These are phyloP conservation scores for Callipepla californica DNA, from an alignment of 2,113 vertebrate genomes.

Conservation along the genomic window DNA sequence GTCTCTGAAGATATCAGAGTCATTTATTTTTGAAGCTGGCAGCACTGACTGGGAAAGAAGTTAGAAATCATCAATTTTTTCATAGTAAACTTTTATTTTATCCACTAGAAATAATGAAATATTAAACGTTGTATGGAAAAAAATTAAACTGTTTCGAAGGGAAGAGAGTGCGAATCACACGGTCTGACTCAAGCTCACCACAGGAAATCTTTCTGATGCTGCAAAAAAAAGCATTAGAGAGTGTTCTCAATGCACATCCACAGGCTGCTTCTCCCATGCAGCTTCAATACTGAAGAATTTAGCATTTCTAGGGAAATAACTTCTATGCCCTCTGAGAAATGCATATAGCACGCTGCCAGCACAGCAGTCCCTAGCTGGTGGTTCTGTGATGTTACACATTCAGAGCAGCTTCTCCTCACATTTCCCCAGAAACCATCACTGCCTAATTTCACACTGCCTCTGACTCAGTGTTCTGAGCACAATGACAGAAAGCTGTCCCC, in stretches of 20 bases:
- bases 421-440: not conserved
- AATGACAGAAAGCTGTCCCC: not conserved
- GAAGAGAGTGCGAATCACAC: not conserved
- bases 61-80: not conserved
- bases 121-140: constrained; percentile 59
- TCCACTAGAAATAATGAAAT: constrained; percentile 62
- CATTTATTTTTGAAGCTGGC: constrained; percentile 65
- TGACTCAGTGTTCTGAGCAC: not conserved
- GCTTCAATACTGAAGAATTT: not conserved
- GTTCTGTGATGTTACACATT: not conserved
- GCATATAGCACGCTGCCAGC: not conserved
- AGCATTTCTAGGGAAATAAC: not conserved
- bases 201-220: not conserved
- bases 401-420: not conserved
- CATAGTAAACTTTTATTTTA: constrained; percentile 12
- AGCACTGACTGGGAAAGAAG: constrained; percentile 20
- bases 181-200: not conserved
- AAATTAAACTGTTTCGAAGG: constrained; percentile 35
- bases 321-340: not conserved
- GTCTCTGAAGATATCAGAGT: constrained; percentile 63
- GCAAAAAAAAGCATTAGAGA: not conserved
- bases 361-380: not conserved
- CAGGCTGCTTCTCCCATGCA: not conserved
- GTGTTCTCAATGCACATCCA: not conserved
- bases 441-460: not conserved